Evolutionary conservation across 2,888 invertebrate genomes (phyloP), one percentile per base, ranked within the genome.

Genomic region (Sericinus montela): DNA sequence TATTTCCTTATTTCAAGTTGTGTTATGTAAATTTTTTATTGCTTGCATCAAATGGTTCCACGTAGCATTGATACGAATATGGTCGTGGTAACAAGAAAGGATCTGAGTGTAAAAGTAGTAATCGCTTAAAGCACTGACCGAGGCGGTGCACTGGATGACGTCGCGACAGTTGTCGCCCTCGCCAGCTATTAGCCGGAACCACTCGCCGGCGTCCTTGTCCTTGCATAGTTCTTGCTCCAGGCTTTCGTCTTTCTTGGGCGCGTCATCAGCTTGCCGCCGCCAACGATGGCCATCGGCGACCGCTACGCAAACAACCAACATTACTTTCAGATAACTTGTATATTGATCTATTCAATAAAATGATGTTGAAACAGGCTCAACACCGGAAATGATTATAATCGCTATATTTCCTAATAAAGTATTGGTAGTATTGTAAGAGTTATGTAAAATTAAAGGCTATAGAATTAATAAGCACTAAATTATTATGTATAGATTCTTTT

Each of bases 111-210:
- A 62, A 57, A 62, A 64, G 64, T 65, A 60, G 57, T 57, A 58
- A 53, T 62, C 50, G 61, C 51, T 56, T 58, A 53, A 57, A 57
- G 60, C 65, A 92, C 92, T 91, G 77, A 95, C 95, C 75, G 97
- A 97, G 75, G 96, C 95, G 61, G 97, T 97, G 89, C 97, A 97
- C 86, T 97, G 97, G 77, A 97, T 97, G 77, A 97, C 97, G 90
- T 97, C 97, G 80, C 97, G 94, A 83, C 97, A 97, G 82, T 95
- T 95, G 87, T 97, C 97, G 67, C 95, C 96, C 65, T 97, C 96
- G 65, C 95, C 96, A 55, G 95, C 93, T 54, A 95, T 94, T 74
- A 97, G 90, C 72, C 97, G 93, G 91, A 97, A 97, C 97, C 97
- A 97, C 88, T 97, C 97, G 57, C 97, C 97, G 44, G 97, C 97